phyloP scores from a whole-genome alignment of 2,888 invertebrate genomes.

The Nematopogon swammerdamellus region DNA sequence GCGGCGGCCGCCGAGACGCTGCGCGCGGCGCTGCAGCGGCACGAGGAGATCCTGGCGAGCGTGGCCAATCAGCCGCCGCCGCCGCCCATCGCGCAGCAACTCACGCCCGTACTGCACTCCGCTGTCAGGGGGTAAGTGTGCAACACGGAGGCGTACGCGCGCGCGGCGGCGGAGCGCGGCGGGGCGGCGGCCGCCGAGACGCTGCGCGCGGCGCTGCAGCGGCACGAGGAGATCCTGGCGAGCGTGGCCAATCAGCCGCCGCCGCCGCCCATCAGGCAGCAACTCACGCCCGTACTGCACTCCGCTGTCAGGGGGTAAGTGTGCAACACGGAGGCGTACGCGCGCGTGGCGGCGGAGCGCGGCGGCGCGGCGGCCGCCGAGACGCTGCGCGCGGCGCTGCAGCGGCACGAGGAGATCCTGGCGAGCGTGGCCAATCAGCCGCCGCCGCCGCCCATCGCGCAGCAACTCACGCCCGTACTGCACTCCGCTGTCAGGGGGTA shows the following conservation, averaged over 20 bases:
- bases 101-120: conserved; percentile 23
- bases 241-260: conserved; percentile 13
- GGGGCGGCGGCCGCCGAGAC: conserved; percentile 21
- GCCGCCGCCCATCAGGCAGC: conserved; percentile 16
- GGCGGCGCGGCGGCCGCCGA: conserved; percentile 24
- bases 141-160: conserved; percentile 35
- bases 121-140: conserved; percentile 27
- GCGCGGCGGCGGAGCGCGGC: conserved; percentile 38
- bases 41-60: conserved; percentile 23
- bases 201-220: conserved; percentile 29
- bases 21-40: conserved; percentile 29
- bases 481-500: conserved; percentile 29
- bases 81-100: conserved; percentile 16
- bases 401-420: conserved; percentile 28
- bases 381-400: conserved; percentile 28
- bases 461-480: conserved; percentile 21
- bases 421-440: conserved; percentile 13
- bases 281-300: conserved; percentile 21
- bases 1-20: conserved; percentile 22
- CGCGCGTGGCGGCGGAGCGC: conserved; percentile 37
- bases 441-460: conserved; percentile 15
- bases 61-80: conserved; percentile 14
- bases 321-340: conserved; percentile 33
- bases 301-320: conserved; percentile 29
- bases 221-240: conserved; percentile 26